Evolutionary conservation across 2,797 vertebrate species (phyloP).

Genomic region (Ctenosaura bakeri): DNA sequence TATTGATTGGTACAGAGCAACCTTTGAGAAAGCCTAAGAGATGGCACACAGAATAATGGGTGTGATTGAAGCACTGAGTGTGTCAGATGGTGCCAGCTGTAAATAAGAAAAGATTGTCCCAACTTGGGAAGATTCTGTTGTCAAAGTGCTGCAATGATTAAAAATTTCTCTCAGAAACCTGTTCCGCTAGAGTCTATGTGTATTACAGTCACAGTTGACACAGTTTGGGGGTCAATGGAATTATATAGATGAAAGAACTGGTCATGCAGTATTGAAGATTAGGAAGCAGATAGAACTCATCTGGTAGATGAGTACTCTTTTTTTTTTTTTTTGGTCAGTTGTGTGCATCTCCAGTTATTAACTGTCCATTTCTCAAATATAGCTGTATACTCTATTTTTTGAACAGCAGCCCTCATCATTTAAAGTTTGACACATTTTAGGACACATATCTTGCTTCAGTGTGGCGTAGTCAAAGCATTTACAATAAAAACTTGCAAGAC

Average conservation of each 20-base stretch:
- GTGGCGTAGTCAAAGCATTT: neutral
- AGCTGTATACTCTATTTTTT: neutral
- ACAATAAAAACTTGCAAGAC: too few species aligned
- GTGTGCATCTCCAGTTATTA: neutral
- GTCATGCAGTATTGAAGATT: neutral
- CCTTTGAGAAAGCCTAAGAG: neutral
- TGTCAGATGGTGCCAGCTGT: neutral
- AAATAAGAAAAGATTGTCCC: neutral
- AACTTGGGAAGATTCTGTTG: slow-evolving; percentile 8
- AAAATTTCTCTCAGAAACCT: slow-evolving; percentile 3
- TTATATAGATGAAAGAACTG: slow-evolving; percentile 16
- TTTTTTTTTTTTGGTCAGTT: neutral
- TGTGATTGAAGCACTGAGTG: slow-evolving; percentile 3
- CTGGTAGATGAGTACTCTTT: too few species aligned
- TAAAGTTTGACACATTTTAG: neutral
- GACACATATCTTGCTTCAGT: neutral
- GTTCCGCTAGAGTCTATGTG: slow-evolving; percentile 1
- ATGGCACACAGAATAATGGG: slow-evolving; percentile 8
- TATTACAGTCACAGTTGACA: neutral
- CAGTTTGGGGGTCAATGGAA: slow-evolving; percentile 24
- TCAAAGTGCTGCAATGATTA: slow-evolving; percentile 12
- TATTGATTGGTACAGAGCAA: neutral
- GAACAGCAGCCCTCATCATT: neutral
- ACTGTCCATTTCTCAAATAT: neutral
- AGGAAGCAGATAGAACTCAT: neutral